Conservation (phyloP, 2,888 invertebrate species). For the Neoitamus cyanurus region DNA sequence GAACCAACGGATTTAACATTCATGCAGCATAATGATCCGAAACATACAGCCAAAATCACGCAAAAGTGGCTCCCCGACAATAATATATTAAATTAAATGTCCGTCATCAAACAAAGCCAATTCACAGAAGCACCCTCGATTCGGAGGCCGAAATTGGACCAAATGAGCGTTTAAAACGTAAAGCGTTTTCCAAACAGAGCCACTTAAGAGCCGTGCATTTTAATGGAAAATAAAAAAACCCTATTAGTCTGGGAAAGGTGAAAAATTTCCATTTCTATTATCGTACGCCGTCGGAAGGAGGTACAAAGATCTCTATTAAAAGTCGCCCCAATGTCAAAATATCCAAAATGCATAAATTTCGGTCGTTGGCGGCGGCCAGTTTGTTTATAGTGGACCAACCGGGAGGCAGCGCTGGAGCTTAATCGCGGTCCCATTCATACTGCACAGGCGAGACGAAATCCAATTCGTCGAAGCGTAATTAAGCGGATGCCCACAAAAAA, state of each 20-base stretch:
- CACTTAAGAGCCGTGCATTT: not conserved
- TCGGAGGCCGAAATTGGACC: not conserved
- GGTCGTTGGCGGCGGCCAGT: constrained; percentile 11
- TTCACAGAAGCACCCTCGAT: not conserved
- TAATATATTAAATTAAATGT: too few species aligned
- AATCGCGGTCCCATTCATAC: not conserved
- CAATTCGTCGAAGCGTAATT: constrained; percentile 40
- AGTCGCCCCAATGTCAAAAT: constrained; percentile 35
- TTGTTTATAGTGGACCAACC: constrained; percentile 40
- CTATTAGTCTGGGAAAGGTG: not conserved
- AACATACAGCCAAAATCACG: too few species aligned
- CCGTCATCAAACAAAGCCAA: not conserved
- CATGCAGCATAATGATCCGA: too few species aligned
- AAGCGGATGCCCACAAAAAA: constrained; percentile 2
- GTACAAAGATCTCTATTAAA: constrained; percentile 39
- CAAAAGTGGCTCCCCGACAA: too few species aligned
- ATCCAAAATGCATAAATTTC: constrained; percentile 38
- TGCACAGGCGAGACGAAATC: not conserved
- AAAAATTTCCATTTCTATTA: constrained; percentile 31
- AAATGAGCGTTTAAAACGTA: not conserved
- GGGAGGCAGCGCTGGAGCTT: not conserved
- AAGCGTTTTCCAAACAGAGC: not conserved
- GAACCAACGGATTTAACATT: too few species aligned
- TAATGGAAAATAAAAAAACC: not conserved
- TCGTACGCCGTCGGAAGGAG: constrained; percentile 14